Conservation (phyloP, 2,797 vertebrate species). For the Tragopan temminckii region DNA sequence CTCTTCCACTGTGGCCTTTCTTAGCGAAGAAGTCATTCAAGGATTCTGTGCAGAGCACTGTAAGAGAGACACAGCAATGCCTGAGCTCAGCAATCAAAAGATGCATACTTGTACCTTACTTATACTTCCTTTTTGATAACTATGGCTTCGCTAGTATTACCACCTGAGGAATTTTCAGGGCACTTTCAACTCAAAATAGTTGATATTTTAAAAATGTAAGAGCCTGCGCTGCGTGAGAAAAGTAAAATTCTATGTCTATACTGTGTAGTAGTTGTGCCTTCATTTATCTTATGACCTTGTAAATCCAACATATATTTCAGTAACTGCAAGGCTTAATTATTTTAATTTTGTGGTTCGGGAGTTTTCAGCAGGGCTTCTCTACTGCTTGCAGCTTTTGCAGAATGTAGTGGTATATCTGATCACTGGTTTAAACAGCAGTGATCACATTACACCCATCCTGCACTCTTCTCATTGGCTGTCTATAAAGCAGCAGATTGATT, state of each 20-base stretch:
- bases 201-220: background rate
- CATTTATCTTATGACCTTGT: background rate
- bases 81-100: background rate
- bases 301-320: background rate
- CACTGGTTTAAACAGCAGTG: constrained; percentile 22
- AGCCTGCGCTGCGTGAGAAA: background rate
- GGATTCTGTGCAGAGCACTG: background rate
- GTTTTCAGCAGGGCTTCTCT: background rate
- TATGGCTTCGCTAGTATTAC: background rate
- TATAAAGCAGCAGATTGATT: constrained; percentile 16
- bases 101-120: background rate
- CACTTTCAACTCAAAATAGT: background rate
- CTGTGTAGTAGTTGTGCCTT: background rate
- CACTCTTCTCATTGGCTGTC: background rate
- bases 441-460: constrained; percentile 21
- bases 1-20: background rate
- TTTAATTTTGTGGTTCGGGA: background rate
- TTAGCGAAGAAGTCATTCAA: background rate
- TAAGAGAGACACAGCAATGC: background rate
- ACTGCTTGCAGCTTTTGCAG: constrained; percentile 6
- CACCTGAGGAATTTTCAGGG: background rate
- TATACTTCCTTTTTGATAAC: background rate
- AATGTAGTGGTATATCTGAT: background rate
- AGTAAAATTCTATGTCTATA: background rate
- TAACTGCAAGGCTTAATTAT: constrained; percentile 20